Conservation (phyloP, 2,113 vertebrate genomes). For the Cyprinus carpio region DNA sequence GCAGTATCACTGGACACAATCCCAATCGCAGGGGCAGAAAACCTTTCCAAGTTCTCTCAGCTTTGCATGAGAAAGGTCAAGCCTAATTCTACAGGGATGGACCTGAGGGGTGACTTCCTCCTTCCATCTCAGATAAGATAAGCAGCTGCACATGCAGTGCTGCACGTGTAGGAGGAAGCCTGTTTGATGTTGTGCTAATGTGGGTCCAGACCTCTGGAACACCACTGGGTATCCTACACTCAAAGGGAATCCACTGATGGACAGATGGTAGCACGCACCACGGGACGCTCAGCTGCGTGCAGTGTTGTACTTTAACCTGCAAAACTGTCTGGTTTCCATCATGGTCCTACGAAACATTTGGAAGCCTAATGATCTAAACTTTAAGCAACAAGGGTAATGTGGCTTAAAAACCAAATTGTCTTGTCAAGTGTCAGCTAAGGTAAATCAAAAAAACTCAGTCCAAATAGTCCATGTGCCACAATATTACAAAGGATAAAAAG, state of each 20-base stretch:
- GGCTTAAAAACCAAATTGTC: not conserved
- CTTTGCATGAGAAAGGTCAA: slow-evolving; percentile 70
- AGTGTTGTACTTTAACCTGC: not conserved
- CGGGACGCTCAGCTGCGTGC: slow-evolving; percentile 4
- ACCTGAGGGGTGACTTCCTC: slow-evolving; percentile 58
- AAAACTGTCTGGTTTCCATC: not conserved
- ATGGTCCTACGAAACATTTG: not conserved
- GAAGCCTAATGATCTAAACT: not conserved
- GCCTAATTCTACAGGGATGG: slow-evolving; percentile 51
- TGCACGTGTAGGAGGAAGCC: slow-evolving; percentile 45
- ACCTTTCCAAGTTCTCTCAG: slow-evolving; percentile 28
- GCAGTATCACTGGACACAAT: slow-evolving; percentile 25
- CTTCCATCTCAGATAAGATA: slow-evolving; percentile 66
- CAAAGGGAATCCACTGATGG: slow-evolving; percentile 52
- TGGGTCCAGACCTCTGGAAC: slow-evolving; percentile 58
- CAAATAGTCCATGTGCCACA: not conserved
- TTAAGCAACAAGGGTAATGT: not conserved
- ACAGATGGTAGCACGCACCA: slow-evolving; percentile 54
- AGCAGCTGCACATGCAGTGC: slow-evolving; percentile 39
- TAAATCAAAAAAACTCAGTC: not conserved
- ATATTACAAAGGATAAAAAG: not conserved
- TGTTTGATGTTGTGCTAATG: slow-evolving; percentile 61
- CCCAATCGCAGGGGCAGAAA: slow-evolving; percentile 29
- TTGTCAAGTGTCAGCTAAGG: not conserved
- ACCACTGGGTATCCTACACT: slow-evolving; percentile 52